Evolutionary conservation across 2,797 vertebrate species (phyloP), one percentile per base, ranked within the genome.

Genomic region (Peromyscus eremicus): DNA sequence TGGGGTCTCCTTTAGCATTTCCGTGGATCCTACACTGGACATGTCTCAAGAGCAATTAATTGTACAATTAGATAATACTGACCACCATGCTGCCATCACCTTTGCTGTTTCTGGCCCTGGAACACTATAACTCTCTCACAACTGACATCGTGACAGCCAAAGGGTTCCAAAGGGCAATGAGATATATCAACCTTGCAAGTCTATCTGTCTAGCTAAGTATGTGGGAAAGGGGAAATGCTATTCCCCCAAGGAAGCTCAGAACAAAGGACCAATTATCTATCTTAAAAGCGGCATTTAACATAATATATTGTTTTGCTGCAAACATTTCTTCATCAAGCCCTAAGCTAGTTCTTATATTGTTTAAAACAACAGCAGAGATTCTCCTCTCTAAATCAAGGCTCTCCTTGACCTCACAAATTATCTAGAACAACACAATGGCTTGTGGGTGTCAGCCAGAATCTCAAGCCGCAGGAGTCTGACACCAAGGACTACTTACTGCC

Each of bases 251-350:
- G 97, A 97, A 97, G 89, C 93, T 86, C 92, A 97, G 91, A 79
- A 66, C 97, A 97, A 86, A 52, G 12, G 10, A 27, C 91, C 89
- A 94, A 93, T 95, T 90, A 71, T 52, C 64, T 73, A 64, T 91
- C 68, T 91, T 87, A 91, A 94, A 97, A 96, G 77, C 70, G 83
- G 88, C 66, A 64, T 86, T 97, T 98, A 97, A 98, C 97, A 92
- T 79, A 94, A 92, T 77, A 91, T 64, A 66, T 91, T 96, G 95
- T 96, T 97, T 98, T 93, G 96, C 92, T 88, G 97, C 87, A 97
- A 96, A 89, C 96, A 89, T 81, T 96, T 13, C 7, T 89, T 97
- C 94, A 0, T 0, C 94, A 96, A 68, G 40, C 6, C 37, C 60
- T 13, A 17, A 96, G n/a, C 2, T n/a, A 96, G 94, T 89, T 95